Percentiles rank a stretch among this genome's conserved stretches.
Evolutionary conservation across 2,113 vertebrate genomes (phyloP).

Genomic region (Chaetorhynchus papuensis): DNA sequence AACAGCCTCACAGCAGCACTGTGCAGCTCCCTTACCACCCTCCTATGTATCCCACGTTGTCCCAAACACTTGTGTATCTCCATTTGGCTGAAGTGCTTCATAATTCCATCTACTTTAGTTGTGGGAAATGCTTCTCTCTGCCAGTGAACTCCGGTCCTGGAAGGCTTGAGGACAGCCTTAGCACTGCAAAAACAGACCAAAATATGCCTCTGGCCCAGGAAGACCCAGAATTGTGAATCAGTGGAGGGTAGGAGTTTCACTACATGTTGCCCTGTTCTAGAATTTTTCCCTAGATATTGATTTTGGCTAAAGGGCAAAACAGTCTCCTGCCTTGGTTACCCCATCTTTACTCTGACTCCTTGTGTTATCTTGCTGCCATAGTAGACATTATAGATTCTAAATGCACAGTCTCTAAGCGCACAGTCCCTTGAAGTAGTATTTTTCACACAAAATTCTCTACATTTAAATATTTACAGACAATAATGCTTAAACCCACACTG

Average conservation of each 20-base stretch:
- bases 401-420: not conserved
- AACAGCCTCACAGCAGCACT: not conserved
- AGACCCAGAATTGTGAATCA: not conserved
- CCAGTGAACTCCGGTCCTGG: not conserved
- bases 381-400: not conserved
- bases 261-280: not conserved
- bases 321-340: not conserved
- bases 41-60: rapidly evolving
- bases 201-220: not conserved
- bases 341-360: not conserved
- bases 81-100: not conserved
- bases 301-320: not conserved
- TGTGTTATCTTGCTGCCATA: not conserved
- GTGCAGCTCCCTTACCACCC: not conserved
- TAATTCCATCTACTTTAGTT: not conserved
- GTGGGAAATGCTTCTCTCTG: not conserved
- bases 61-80: not conserved
- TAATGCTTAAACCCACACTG: not conserved
- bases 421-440: not conserved
- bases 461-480: not conserved
- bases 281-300: not conserved
- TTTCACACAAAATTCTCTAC: not conserved
- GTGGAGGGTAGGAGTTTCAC: not conserved
- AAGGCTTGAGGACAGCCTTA: not conserved
- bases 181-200: not conserved